Conservation (phyloP, 1,140 invertebrate species). For the Neodiprion pinetum region DNA sequence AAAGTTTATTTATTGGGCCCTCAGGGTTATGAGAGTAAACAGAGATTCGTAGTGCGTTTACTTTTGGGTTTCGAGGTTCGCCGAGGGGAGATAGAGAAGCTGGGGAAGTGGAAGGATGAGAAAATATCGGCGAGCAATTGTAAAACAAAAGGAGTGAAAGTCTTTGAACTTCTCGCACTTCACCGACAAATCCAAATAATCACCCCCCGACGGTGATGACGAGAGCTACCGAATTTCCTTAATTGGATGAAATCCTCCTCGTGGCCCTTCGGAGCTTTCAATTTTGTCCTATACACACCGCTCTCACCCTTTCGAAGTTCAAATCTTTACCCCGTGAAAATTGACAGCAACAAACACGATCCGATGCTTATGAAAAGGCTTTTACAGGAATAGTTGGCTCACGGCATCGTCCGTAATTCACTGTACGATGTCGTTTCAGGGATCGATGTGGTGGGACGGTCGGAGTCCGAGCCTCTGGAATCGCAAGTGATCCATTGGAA, state of each 20-base stretch:
- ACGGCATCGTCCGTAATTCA: too few species aligned
- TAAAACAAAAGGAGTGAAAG: not conserved
- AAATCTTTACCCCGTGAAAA: too few species aligned
- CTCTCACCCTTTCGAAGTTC: not conserved
- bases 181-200: not conserved
- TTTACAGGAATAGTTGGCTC: too few species aligned
- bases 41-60: not conserved
- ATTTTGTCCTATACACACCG: not conserved
- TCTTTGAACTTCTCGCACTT: conserved; percentile 4
- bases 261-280: not conserved
- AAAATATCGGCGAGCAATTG: not conserved
- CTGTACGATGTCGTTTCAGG: too few species aligned
- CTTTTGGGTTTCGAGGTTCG: not conserved
- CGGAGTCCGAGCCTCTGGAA: too few species aligned
- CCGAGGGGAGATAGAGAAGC: not conserved
- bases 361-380: too few species aligned
- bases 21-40: not conserved
- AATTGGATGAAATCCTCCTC: not conserved
- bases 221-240: not conserved
- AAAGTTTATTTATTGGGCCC: not conserved
- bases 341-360: too few species aligned
- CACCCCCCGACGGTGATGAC: not conserved
- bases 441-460: too few species aligned
- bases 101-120: too few species aligned
- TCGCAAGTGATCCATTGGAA: too few species aligned